These are phyloP conservation scores for Stictocephala bisonia DNA, from an alignment of 2,888 invertebrate species.

Conservation along the genomic window DNA sequence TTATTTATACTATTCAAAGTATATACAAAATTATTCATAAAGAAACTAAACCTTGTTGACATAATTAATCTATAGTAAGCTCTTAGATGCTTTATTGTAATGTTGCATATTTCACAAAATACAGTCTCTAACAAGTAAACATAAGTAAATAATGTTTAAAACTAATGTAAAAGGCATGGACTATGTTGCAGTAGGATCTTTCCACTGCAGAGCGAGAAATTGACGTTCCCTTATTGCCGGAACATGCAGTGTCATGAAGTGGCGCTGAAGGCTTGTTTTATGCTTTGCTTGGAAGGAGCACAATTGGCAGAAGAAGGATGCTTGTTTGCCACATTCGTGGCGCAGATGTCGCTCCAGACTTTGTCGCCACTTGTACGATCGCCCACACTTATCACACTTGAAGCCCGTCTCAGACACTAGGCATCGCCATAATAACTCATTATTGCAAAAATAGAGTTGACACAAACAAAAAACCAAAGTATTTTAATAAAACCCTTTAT, in stretches of 20 bases:
- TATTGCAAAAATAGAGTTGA: too few relatives aligned
- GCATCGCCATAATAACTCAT: too few relatives aligned
- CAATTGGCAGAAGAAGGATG: slow-evolving; percentile 58
- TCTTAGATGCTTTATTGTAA: too few relatives aligned
- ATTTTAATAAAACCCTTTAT: too few relatives aligned
- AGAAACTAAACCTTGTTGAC: too few relatives aligned
- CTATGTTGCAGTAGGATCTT: not conserved
- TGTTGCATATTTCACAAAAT: too few relatives aligned
- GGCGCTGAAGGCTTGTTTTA: slow-evolving; percentile 56
- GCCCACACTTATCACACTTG: slow-evolving; percentile 58
- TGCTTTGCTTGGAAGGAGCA: slow-evolving; percentile 57
- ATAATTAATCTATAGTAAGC: too few relatives aligned
- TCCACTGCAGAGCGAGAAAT: not conserved
- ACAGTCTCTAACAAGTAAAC: not conserved
- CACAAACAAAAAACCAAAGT: too few relatives aligned
- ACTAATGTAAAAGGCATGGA: not conserved
- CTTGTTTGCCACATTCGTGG: slow-evolving; percentile 61
- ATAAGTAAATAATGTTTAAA: not conserved
- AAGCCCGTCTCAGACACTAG: too few relatives aligned
- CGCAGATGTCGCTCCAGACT: slow-evolving; percentile 59
- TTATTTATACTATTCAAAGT: too few relatives aligned
- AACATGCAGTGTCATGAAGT: slow-evolving; percentile 47
- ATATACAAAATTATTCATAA: too few relatives aligned
- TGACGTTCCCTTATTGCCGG: slow-evolving; percentile 34
- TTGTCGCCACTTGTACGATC: slow-evolving; percentile 53